Evolutionary conservation across 2,797 vertebrate species (phyloP), one percentile per base, ranked within the genome.

Genomic region (Sciurus vulgaris): DNA sequence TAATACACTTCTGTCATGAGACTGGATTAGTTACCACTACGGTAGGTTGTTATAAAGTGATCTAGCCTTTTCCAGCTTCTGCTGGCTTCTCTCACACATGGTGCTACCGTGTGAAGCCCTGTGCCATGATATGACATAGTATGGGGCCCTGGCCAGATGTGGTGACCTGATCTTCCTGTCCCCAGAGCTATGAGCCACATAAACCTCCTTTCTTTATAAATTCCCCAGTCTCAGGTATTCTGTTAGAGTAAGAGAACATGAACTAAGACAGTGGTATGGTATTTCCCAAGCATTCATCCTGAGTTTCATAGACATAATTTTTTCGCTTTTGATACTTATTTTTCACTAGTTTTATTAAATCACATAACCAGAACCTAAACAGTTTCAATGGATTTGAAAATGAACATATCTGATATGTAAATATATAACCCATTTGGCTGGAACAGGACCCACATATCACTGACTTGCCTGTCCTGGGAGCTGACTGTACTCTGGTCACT

Each of bases 261-360:
- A 28, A 44, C 10, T 83, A 51, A 70, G 83, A 78, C 5, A 9
- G n/a, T 49, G 35, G 41, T 59, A 2, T 91, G 83, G 26, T 56
- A 56, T 67, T 72, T 70, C 47, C 28, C 54, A 86, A 84, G 47
- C 67, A 67, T 77, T 51, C 47, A 69, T 17, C 18, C n/a, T 33
- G 65, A 35, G n/a, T 89, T 78, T 94, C 44, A 84, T 9, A 83
- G 22, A 79, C 22, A 77, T 69, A 67, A 38, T 56, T 38, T 77
- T 65, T 70, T 49, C 38, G 77, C 65, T 87, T 84, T 73, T 82
- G 86, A 63, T 15, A 59, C 0, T 51, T 15, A 20, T 9, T 17
- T 49, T 87, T 86, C 26, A 47, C 59, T 88, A 76, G 49, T 79
- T 88, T 74, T 79, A 72, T 91, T 63, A 63, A 78, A 73, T 86